Percentiles rank a stretch among this genome's conserved stretches.
phyloP scores from a whole-genome alignment of 2,888 invertebrate species.

The Epirrhoe alternata region DNA sequence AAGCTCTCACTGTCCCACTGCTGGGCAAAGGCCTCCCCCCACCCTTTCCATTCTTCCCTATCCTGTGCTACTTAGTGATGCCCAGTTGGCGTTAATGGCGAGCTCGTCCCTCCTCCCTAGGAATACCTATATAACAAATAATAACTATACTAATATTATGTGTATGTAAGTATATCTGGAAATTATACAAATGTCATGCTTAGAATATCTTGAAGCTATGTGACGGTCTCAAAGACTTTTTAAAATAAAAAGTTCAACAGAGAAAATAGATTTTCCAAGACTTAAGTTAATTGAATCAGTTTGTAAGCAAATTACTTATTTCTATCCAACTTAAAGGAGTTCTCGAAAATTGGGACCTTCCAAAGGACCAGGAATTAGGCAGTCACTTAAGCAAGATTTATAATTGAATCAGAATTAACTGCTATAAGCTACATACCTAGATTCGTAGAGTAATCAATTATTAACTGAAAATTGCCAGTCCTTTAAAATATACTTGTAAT shows the following conservation, averaged over 20 bases:
- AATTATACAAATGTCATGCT: not conserved
- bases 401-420: not conserved
- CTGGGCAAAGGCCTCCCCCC: no score
- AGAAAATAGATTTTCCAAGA: slow-evolving; percentile 1
- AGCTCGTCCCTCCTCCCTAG: no score
- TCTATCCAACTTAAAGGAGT: not conserved
- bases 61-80: no score
- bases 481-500: no score
- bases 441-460: no score
- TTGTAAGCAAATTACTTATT: slow-evolving; percentile 16
- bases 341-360: not conserved
- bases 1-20: no score
- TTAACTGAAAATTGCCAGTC: no score
- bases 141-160: no score
- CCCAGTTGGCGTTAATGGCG: no score
- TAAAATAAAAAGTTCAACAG: slow-evolving; percentile 3
- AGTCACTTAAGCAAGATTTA: not conserved
- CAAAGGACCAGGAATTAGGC: not conserved
- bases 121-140: not conserved
- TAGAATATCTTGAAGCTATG: not conserved
- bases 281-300: slow-evolving; percentile 11
- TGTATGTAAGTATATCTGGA: not conserved
- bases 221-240: not conserved
- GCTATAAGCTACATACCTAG: no score
- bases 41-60: no score